Base-by-base conservation (phyloP, 2,888 invertebrate genomes). In the Dendrolimus houi region DNA sequence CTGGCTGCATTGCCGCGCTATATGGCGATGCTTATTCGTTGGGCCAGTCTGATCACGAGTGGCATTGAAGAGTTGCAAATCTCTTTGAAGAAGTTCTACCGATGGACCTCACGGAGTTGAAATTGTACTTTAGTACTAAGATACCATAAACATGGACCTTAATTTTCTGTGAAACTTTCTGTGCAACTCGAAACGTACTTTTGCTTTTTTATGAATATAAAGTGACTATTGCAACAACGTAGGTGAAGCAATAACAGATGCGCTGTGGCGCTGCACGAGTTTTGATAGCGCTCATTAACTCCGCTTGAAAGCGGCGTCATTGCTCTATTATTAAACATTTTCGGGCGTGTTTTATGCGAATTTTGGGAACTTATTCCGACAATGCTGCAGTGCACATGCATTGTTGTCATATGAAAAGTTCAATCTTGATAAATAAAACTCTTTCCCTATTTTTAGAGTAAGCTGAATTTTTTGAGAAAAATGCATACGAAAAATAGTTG, bases 221-320 rank as follows among this genome's bases (percentile, higher is more conserved):
- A 47, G 57, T 59, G 54, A 62, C 67, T 67, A 69, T 65, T 64
- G 67, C 67, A 67, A 59, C 62, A 54, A 56, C 9, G 47, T 47
- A 1, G 47, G 47, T 47, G 47, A 47, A 69, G 63, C 65, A 66
- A 68, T 68, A 69, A 65, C 67, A 61, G 65, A 67, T 64, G 62
- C 66, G 71, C 65, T 66, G 65, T 61, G 64, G 59, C 62, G 63
- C 61, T 64, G 66, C 63, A 64, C 64, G 69, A 75, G 72, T 77
- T 77, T 75, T 77, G 75, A 78, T 72, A 77, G 70, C 68, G 58
- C 75, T 74, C 73, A 79, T 79, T 79, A 77, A 69, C 47, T 47
- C 47, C 64, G 59, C 65, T 63, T 67, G 63, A 64, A 61, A 52
- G 58, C 56, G 61, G 58, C 66, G 63, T 67, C 64, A 67, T 64